These are phyloP conservation scores for Hypocryptadius cinnamomeus DNA, from an alignment of 2,113 vertebrate genomes.

Conservation along the genomic window DNA sequence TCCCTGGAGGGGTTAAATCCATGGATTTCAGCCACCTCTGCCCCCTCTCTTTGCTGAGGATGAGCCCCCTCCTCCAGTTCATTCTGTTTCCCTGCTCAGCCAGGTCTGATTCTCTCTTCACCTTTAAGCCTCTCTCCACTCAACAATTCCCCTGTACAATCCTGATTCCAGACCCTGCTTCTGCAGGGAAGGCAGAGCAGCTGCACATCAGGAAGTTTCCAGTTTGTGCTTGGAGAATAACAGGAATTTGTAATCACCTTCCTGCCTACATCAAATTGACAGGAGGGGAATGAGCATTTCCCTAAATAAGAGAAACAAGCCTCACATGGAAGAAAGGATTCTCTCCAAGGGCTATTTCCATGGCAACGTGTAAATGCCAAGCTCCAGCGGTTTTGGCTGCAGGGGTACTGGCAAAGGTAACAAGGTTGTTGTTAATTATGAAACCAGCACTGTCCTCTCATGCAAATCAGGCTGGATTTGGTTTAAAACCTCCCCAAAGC, in stretches of 20 bases:
- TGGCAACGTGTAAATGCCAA: slow-evolving; percentile 18
- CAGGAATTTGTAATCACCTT: background rate
- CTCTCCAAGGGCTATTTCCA: slow-evolving; percentile 19
- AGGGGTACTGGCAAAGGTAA: background rate
- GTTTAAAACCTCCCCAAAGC: background rate
- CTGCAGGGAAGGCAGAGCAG: background rate
- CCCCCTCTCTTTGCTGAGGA: background rate
- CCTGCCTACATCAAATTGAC: background rate
- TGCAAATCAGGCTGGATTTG: background rate
- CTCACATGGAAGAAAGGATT: background rate
- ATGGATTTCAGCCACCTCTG: background rate
- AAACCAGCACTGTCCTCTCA: background rate
- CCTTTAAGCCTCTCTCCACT: background rate
- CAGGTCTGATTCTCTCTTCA: background rate
- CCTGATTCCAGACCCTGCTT: background rate
- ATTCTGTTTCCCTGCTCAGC: background rate
- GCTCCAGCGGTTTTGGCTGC: slow-evolving; percentile 1
- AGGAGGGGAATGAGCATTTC: background rate
- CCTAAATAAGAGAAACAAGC: background rate
- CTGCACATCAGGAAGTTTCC: background rate
- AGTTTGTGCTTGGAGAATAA: background rate
- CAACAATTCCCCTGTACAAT: background rate
- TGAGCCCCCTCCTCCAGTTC: background rate
- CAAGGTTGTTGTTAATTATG: background rate
- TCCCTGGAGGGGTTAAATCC: background rate